Evolutionary conservation across 2,888 invertebrate species (phyloP).

Genomic region (Priocnemis perturbator): DNA sequence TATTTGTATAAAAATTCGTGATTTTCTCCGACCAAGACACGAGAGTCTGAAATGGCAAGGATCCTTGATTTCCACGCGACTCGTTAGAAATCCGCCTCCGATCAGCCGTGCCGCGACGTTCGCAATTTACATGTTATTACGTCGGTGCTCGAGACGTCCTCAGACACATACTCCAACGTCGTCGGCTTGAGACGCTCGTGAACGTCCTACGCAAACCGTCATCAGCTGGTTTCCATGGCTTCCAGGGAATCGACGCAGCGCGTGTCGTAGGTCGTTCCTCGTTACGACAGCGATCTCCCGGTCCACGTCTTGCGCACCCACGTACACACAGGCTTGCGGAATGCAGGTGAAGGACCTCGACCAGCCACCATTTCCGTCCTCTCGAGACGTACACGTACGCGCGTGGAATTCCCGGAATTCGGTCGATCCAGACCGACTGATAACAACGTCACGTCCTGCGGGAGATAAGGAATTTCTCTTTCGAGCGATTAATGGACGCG

Average conservation of each 20-base stretch:
- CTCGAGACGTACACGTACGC: neutral
- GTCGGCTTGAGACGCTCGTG: too few relatives aligned
- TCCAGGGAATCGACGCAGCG: constrained; percentile 29
- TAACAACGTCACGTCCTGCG: constrained; percentile 31
- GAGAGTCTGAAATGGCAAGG: too few relatives aligned
- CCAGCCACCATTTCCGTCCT: constrained; percentile 24
- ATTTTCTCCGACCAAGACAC: too few relatives aligned
- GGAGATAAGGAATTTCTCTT: constrained; percentile 39
- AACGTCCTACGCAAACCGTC: neutral
- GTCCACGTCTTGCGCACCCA: constrained; percentile 6
- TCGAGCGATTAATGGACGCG: constrained; percentile 28
- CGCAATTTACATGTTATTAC: too few relatives aligned
- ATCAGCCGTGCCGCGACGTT: too few relatives aligned
- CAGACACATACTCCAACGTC: too few relatives aligned
- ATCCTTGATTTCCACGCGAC: too few relatives aligned
- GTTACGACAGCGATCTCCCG: neutral
- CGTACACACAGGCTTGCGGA: constrained; percentile 14
- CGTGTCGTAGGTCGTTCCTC: constrained; percentile 40
- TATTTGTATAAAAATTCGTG: too few relatives aligned
- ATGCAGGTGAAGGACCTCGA: constrained; percentile 45
- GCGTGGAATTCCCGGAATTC: constrained; percentile 35
- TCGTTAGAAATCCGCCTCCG: too few relatives aligned
- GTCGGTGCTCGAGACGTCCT: too few relatives aligned
- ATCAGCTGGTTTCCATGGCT: constrained; percentile 39
- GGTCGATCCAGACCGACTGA: constrained; percentile 33